Percentiles rank a stretch among this genome's conserved stretches.
These are phyloP conservation scores for Propithecus coquereli DNA, from an alignment of 2,113 vertebrate genomes.

Conservation along the genomic window DNA sequence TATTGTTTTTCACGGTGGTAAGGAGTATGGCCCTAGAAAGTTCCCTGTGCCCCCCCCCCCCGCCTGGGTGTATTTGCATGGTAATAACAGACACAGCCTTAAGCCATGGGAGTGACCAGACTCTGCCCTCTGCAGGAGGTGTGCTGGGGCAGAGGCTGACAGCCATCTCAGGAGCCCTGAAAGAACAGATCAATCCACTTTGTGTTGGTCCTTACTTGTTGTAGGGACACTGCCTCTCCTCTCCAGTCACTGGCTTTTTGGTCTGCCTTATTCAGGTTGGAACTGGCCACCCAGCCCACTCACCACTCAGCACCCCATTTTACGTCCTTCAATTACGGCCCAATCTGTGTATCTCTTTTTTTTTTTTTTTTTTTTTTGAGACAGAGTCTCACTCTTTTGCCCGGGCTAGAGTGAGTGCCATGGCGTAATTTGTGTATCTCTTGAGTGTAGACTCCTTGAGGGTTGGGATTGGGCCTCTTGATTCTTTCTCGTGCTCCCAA, in stretches of 20 bases:
- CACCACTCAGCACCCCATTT: too few species aligned
- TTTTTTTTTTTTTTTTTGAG: too few species aligned
- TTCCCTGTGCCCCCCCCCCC: background rate
- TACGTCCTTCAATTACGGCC: background rate
- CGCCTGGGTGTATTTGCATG: background rate
- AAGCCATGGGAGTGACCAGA: background rate
- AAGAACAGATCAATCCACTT: background rate
- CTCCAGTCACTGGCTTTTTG: background rate
- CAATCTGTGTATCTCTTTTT: background rate
- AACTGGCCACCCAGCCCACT: background rate
- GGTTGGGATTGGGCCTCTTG: background rate
- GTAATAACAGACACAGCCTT: background rate
- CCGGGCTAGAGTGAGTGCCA: too few species aligned
- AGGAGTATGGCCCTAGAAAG: background rate
- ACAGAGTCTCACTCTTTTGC: too few species aligned
- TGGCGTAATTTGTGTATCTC: background rate
- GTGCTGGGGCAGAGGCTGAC: background rate
- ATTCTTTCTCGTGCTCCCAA: background rate
- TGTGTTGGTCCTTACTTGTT: background rate
- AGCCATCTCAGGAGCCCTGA: background rate
- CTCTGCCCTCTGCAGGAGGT: background rate
- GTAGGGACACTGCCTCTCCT: background rate
- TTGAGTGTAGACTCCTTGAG: background rate
- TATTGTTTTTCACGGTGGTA: background rate
- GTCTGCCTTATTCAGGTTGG: background rate